phyloP scores from a whole-genome alignment of 2,797 vertebrate species.

The Hephaestus fuliginosus region DNA sequence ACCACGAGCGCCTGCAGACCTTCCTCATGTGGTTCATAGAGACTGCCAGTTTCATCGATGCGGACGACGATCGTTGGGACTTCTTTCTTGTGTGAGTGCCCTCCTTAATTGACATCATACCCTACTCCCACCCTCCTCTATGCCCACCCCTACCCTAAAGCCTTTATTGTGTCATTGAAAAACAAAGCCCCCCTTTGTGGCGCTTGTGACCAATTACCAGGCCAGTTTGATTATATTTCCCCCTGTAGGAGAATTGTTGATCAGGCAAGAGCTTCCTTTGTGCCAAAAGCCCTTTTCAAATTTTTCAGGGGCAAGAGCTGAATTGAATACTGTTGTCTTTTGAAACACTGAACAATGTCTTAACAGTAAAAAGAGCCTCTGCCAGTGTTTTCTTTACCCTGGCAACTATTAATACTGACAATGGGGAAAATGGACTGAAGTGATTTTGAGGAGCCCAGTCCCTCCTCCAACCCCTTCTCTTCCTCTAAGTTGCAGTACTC shows the following conservation, averaged over 20 bases:
- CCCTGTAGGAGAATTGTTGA: conserved; percentile 95
- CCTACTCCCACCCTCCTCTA: conserved; percentile 10
- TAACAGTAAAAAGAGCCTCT: conserved; percentile 99
- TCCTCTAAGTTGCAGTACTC: conserved; percentile 98
- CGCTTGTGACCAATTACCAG: conserved; percentile 94
- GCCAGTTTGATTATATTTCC: conserved; percentile 99
- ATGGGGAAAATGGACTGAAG: conserved; percentile 99
- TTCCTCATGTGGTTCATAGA: conserved; percentile 99
- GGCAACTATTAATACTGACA: conserved; percentile 99
- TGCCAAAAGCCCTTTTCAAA: conserved; percentile 87
- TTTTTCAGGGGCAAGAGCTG: conserved; percentile 94
- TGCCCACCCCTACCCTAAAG: conserved; percentile 63
- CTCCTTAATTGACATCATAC: conserved; percentile 91
- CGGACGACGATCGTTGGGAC: conserved; percentile 99
- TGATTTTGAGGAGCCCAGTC: conserved; percentile 99
- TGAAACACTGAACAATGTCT: conserved; percentile 97
- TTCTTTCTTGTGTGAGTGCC: conserved; percentile 99
- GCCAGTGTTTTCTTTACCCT: conserved; percentile 99
- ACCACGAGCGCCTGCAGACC: conserved; percentile 97
- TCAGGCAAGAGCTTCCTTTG: conserved; percentile 95
- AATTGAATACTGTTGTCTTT: conserved; percentile 99
- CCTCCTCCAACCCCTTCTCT: conserved; percentile 83
- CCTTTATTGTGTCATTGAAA: conserved; percentile 90
- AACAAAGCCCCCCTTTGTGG: conserved; percentile 88
- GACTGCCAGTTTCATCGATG: conserved; percentile 98